phyloP scores from a whole-genome alignment of 2,113 vertebrate species.

The Callithrix jacchus region DNA sequence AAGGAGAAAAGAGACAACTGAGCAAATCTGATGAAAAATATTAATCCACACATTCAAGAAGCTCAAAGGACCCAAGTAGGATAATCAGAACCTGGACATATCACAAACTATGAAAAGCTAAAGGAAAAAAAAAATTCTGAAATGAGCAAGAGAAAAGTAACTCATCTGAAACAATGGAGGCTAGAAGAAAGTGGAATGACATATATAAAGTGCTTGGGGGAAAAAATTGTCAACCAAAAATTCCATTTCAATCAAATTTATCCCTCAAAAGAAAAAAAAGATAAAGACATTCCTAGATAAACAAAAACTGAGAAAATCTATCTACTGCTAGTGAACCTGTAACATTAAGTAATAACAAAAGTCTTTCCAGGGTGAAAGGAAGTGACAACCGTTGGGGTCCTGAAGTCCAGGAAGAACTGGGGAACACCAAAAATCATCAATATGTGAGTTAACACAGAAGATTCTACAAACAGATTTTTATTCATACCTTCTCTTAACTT shows the following conservation, averaged over 20 bases:
- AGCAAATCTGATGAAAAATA: background rate
- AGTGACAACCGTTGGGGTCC: background rate
- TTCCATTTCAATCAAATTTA: background rate
- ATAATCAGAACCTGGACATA: background rate
- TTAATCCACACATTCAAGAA: conserved; percentile 2
- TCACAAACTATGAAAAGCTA: background rate
- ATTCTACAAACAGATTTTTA: background rate
- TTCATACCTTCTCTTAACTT: background rate
- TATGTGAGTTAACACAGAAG: background rate
- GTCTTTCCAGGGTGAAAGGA: background rate
- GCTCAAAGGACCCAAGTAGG: background rate
- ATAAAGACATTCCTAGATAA: background rate
- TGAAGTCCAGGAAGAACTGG: background rate
- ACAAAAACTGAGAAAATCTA: conserved; percentile 34
- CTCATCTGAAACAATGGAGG: background rate
- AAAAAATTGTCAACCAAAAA: background rate
- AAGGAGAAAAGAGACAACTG: background rate
- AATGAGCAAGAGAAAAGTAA: background rate
- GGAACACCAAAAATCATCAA: background rate
- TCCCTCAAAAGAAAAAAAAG: background rate
- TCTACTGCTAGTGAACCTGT: background rate
- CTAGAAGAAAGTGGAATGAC: background rate
- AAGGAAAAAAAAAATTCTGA: background rate
- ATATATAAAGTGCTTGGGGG: background rate
- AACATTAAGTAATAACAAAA: background rate